Conservation (phyloP, 2,888 invertebrate species). For the Sphaeridia pumilis region DNA sequence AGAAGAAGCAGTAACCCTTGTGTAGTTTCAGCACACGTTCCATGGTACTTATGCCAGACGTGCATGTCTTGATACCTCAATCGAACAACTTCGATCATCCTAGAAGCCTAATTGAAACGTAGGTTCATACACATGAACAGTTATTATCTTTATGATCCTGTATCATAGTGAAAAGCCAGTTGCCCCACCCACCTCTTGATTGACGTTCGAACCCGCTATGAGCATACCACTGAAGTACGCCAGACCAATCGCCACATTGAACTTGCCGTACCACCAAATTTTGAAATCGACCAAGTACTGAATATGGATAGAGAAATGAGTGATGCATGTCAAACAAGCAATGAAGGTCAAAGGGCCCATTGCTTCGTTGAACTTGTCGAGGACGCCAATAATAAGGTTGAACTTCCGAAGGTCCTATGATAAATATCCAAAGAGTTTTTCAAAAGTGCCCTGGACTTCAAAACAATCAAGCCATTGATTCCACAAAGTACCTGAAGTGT, state of each 20-base stretch:
- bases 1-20: constrained; percentile 8
- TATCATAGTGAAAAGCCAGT: too few relatives aligned
- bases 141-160: too few relatives aligned
- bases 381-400: neutral
- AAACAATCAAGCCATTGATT: neutral
- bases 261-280: neutral
- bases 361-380: constrained; percentile 1
- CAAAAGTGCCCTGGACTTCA: neutral
- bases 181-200: neutral
- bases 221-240: neutral
- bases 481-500: neutral
- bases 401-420: constrained; percentile 8
- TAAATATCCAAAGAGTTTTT: neutral
- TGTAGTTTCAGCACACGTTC: neutral
- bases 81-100: neutral
- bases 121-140: neutral
- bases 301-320: constrained; percentile 1
- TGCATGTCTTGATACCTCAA: neutral
- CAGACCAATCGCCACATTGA: neutral
- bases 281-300: neutral
- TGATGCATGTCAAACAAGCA: neutral
- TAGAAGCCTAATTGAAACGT: neutral
- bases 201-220: neutral
- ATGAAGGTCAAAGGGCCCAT: constrained; percentile 1
- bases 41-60: neutral